These are phyloP conservation scores for Drosophila anomalipes DNA, from an alignment of 2,888 invertebrate genomes.

Conservation along the genomic window DNA sequence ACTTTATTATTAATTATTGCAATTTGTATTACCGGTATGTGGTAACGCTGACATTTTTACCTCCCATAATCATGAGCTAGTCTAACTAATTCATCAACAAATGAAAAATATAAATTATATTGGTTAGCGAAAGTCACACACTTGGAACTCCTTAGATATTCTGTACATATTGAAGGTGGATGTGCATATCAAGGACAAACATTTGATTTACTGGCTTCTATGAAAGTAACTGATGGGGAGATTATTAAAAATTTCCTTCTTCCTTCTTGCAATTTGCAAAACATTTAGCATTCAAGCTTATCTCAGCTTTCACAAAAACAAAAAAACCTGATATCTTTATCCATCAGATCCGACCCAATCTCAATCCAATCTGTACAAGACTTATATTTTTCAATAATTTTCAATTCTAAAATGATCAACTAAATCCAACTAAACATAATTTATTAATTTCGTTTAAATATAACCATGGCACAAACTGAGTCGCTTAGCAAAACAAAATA, in stretches of 20 bases:
- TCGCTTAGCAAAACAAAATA: neutral
- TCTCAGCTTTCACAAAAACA: neutral
- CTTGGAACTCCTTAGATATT: neutral
- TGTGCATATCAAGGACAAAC: neutral
- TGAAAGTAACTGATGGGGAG: rapidly evolving
- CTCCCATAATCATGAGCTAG: neutral
- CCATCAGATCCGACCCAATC: neutral
- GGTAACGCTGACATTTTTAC: neutral
- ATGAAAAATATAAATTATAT: neutral
- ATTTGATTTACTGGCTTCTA: neutral
- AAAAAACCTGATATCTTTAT: neutral
- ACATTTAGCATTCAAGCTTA: neutral
- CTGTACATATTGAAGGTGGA: neutral
- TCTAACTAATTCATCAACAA: neutral
- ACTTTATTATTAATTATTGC: neutral
- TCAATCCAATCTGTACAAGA: neutral
- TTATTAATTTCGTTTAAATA: too few species aligned
- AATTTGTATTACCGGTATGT: neutral
- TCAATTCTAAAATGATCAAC: neutral
- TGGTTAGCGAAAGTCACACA: neutral
- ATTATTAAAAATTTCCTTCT: neutral
- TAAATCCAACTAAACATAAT: neutral
- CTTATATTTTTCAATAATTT: neutral
- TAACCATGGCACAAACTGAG: neutral
- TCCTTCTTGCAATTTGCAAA: neutral